Base-by-base conservation (phyloP, 2,113 vertebrate genomes). In the Ciconia stormi region DNA sequence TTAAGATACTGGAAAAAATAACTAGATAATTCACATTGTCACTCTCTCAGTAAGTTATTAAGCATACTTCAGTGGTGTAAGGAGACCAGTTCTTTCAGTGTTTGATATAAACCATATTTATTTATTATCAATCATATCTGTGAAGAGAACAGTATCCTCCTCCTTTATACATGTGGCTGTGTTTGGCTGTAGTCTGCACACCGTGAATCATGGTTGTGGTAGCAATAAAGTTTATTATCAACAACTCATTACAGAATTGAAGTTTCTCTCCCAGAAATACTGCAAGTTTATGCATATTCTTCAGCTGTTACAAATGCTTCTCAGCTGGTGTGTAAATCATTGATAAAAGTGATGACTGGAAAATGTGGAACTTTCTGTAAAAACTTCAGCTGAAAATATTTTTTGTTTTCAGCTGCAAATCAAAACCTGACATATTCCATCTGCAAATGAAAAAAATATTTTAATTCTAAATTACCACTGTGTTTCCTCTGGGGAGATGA, bases 331-430 rank as follows among this genome's bases (percentile, higher is more conserved):
- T 79, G 49, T 86, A 76, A 78, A 59, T 73, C 61, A 62, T 34
- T 3, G 1, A 21, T 61, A 73, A 72, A 81, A 89, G 16, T 49
- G 44, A 89, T 16, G 46, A 16, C 34, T 89, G 56, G 42, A 79
- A 95, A 92, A 81, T 16, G 27, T 20, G 11, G 13, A 82, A 38
- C 17, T 81, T 90, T 16, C 44, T 50, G 16, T 73, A 89, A 84
- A 87, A 95, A 47, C 19, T 72, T 90, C 56, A 55, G 25, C 40
- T 59, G 55, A 76, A 82, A 89, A 40, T 89, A 82, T 22, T 52
- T 90, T 58, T 63, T 88, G 46, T 95, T 95, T 95, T 56, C 62
- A 83, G 40, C 58, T 55, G 38, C 58, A 91, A 70, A 88, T 88
- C 46, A 77, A 58, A 78, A 83, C 22, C 18, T 82, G 85, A 84